These are phyloP conservation scores for Catharus minimus DNA, from an alignment of 2,113 vertebrate genomes.

Conservation along the genomic window DNA sequence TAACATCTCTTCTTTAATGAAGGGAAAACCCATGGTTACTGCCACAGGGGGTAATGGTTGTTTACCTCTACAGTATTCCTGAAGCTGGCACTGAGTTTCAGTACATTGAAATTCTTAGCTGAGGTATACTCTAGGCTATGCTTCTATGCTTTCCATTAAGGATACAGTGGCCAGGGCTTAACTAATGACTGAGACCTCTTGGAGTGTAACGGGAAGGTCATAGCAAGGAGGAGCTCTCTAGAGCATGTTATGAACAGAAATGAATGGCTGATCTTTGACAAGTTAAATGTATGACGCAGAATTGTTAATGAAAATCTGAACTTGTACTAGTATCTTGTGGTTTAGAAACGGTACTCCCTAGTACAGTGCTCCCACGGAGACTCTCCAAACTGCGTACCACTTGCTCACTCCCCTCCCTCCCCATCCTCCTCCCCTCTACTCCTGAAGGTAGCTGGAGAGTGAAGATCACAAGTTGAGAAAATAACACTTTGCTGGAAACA, in stretches of 20 bases:
- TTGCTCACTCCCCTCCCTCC: not conserved
- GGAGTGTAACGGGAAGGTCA: not conserved
- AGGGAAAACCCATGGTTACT: not conserved
- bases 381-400: not conserved
- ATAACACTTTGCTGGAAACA: not conserved
- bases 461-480: not conserved
- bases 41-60: not conserved
- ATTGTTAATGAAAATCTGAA: not conserved
- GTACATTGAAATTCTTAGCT: not conserved
- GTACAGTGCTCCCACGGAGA: not conserved
- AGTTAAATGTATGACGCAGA: not conserved
- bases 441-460: not conserved
- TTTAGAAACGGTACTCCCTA: not conserved
- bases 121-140: not conserved
- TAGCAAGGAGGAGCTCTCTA: not conserved
- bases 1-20: not conserved
- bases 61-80: not conserved
- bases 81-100: not conserved
- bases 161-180: not conserved
- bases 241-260: not conserved
- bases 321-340: accelerated
- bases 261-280: not conserved
- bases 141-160: not conserved
- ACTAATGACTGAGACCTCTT: not conserved
- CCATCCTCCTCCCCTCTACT: not conserved